Conservation (phyloP, 1,140 invertebrate genomes). For the Caerostris darwini region DNA sequence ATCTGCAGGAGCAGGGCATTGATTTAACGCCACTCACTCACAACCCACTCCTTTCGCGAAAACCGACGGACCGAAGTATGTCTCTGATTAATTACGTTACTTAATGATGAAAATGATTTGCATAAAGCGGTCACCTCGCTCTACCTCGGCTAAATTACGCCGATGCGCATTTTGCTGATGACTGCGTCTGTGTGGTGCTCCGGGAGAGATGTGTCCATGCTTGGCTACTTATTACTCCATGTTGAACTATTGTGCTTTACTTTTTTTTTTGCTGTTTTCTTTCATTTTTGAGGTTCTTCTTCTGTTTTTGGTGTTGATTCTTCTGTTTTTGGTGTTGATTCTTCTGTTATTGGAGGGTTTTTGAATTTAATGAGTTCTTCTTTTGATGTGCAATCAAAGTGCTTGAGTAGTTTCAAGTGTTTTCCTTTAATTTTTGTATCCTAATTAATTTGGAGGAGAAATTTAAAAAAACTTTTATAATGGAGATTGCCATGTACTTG, state of each 20-base stretch:
- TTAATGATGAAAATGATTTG: slow-evolving; percentile 65
- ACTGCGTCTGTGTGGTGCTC: not conserved
- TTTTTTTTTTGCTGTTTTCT: not conserved
- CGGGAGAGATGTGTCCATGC: not conserved
- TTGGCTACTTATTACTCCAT: not conserved
- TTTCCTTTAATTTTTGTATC: too few relatives aligned
- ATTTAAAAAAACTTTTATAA: too few relatives aligned
- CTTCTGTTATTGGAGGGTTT: not conserved
- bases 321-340: too few relatives aligned
- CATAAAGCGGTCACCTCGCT: slow-evolving; percentile 45
- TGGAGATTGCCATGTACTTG: too few relatives aligned
- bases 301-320: not conserved
- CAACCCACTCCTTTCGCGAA: too few relatives aligned
- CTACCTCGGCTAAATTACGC: slow-evolving; percentile 23
- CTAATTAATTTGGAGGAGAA: too few relatives aligned
- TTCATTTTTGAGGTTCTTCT: not conserved
- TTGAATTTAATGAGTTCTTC: not conserved
- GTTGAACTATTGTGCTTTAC: not conserved
- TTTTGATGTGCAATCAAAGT: too few relatives aligned
- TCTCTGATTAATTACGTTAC: slow-evolving; percentile 62
- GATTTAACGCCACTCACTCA: too few relatives aligned
- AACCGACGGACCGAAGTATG: too few relatives aligned
- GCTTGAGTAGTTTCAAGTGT: too few relatives aligned
- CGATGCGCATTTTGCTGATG: slow-evolving; percentile 14
- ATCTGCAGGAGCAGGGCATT: too few relatives aligned